Evolutionary conservation across 2,113 vertebrate genomes (phyloP).

Genomic region (Rhinopomastus cyanomelas): DNA sequence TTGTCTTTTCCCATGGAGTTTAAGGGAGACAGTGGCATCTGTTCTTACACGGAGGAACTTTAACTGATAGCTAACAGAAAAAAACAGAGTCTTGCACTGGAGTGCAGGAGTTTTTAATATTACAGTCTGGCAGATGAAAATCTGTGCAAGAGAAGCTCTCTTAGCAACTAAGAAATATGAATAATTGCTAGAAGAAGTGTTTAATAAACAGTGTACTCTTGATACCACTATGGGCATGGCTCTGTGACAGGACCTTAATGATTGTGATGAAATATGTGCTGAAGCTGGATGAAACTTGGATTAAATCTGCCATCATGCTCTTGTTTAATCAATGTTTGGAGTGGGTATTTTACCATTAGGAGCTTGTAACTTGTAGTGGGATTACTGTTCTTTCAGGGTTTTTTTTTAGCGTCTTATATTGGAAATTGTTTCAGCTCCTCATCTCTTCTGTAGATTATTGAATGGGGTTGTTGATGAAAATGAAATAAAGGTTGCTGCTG

Average conservation of each 20-base stretch:
- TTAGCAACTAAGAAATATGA: neutral
- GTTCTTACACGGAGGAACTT: neutral
- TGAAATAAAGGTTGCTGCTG: constrained; percentile 48
- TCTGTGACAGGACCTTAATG: neutral
- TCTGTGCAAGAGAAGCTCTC: neutral
- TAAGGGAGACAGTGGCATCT: neutral
- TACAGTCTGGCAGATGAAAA: neutral
- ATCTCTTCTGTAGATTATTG: constrained; percentile 28
- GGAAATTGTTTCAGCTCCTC: constrained; percentile 29
- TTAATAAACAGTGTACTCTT: neutral
- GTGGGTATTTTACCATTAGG: neutral
- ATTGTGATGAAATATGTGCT: neutral
- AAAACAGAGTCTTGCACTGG: neutral
- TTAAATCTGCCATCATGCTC: neutral
- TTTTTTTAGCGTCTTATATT: constrained; percentile 18
- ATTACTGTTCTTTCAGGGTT: constrained; percentile 33
- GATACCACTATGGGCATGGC: neutral
- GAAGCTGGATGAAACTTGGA: constrained; percentile 3
- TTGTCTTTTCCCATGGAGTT: neutral
- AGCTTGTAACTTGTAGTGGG: constrained; percentile 16
- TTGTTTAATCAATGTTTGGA: neutral
- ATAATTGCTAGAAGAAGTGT: neutral
- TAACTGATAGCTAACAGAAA: neutral
- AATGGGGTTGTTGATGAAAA: constrained; percentile 48
- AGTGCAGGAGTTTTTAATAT: neutral